A percentile compares a stretch with the other conserved stretches of the same genome.
These are phyloP conservation scores for Helicolenus hilgendorfi DNA, from an alignment of 2,797 vertebrate genomes.

Conservation along the genomic window DNA sequence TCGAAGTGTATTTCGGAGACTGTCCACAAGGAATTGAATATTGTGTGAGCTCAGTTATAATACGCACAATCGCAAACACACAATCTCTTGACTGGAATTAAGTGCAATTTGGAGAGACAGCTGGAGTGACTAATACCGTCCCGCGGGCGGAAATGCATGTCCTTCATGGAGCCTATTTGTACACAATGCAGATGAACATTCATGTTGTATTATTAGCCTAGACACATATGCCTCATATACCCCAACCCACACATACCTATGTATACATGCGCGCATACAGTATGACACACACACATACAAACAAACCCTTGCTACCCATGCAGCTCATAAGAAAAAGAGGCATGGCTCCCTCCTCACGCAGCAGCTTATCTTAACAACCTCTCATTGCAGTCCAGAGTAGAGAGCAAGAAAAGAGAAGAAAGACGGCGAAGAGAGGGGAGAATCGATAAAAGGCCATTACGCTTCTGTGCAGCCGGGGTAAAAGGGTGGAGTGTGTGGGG, in stretches of 20 bases:
- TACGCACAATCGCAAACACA: background rate
- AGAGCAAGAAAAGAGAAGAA: conserved; percentile 57
- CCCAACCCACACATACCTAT: background rate
- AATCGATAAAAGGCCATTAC: conserved; percentile 86
- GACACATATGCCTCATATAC: background rate
- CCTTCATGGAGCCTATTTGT: conserved; percentile 53
- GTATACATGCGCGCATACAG: background rate
- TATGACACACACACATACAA: conserved; percentile 4
- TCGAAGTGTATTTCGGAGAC: background rate
- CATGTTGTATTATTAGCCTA: conserved; percentile 50
- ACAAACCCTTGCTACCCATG: background rate
- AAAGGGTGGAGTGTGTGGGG: conserved; percentile 57
- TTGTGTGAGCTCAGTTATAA: conserved; percentile 12
- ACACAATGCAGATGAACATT: conserved; percentile 56
- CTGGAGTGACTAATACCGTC: conserved; percentile 48
- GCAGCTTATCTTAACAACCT: conserved; percentile 78
- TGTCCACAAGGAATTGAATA: conserved; percentile 13
- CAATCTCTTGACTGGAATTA: conserved; percentile 43
- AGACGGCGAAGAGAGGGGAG: conserved; percentile 45
- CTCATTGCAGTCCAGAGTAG: conserved; percentile 61
- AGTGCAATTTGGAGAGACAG: conserved; percentile 51
- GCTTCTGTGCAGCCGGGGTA: conserved; percentile 60
- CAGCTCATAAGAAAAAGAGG: conserved; percentile 14
- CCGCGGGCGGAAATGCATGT: conserved; percentile 31
- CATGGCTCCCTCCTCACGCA: conserved; percentile 27